Base-by-base conservation (phyloP, 1,140 invertebrate genomes). In the Caenorhabditis latens region DNA sequence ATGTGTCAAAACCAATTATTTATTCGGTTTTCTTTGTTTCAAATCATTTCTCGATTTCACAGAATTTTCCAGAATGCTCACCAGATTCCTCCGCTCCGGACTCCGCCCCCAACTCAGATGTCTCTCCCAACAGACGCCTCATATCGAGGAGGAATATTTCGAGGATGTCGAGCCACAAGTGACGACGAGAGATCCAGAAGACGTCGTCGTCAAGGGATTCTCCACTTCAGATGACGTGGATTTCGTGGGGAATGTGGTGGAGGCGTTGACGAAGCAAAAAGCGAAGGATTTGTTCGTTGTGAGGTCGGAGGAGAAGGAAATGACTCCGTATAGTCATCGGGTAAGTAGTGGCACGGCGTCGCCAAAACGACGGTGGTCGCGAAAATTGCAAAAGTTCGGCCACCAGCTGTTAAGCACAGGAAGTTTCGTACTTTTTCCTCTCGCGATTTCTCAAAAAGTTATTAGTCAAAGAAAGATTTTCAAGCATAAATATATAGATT, bases 121-220 rank as follows among this genome's bases (percentile, higher is more conserved):
- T 50, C 46, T 79, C 0, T 32, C 57, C 57, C 11, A n/a, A 6
- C 65, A 46, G 19, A 71, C 13, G 14, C 7, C 19, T 40, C 46
- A 50, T 9, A 79, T 79, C 71, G 71, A 79, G 24, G 71, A 79
- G 71, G 71, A 79, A n/a, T 79, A 79, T 79, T 79, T 50, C 13
- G 71, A 79, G 40, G 71, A 79, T 43, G 24, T 53, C 43, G 46
- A 19, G 11, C 7, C 46, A n/a, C 14, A 71, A 50, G 13, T 40
- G 19, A 24, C 11, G n/a, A n/a, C 32, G 40, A 50, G 16, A 42
- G 13, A 9, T 40, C 61, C 42, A 50, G 42, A 50, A 21, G 71
- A 24, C 21, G 61, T 19, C 21, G 61, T 19, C 19, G 24, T 24
- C 21, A 79, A 21, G 40, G 9, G n/a, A 21, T 24, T 24, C 43